These are phyloP conservation scores for Mactra quadrangularis DNA, from an alignment of 1,140 invertebrate species.

Conservation along the genomic window DNA sequence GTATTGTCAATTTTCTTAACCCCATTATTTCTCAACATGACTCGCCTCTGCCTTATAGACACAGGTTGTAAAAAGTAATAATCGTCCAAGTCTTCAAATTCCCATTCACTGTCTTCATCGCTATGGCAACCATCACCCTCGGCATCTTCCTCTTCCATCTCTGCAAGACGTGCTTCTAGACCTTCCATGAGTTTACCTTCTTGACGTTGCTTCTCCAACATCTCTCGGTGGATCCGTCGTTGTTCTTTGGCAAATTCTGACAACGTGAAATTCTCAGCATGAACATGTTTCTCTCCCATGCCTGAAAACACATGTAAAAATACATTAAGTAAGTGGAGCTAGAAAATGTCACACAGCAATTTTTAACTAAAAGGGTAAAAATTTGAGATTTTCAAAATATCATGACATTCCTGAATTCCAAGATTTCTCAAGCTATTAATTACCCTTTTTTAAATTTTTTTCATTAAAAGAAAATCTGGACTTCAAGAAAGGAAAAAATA, in stretches of 20 bases:
- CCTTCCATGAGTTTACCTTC: constrained; percentile 83
- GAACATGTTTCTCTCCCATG: constrained; percentile 94
- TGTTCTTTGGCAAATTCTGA: constrained; percentile 94
- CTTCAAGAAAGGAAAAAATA: too few species aligned
- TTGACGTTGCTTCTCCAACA: constrained; percentile 90
- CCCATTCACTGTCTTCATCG: constrained; percentile 74
- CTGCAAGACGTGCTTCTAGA: constrained; percentile 62
- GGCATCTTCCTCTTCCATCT: constrained; percentile 65
- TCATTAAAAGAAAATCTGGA: too few species aligned
- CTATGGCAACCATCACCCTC: constrained; percentile 72
- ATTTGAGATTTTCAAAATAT: not conserved
- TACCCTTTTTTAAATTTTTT: too few species aligned
- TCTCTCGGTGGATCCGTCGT: constrained; percentile 91
- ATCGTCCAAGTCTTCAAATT: constrained; percentile 88
- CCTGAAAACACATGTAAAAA: constrained; percentile 78
- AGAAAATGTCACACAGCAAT: not conserved
- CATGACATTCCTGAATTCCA: too few species aligned
- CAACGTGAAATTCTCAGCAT: constrained; percentile 90
- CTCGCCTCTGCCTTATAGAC: constrained; percentile 94
- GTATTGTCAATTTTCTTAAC: constrained; percentile 96
- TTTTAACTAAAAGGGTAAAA: not conserved
- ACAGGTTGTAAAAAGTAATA: constrained; percentile 96
- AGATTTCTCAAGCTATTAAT: too few species aligned
- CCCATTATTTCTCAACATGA: constrained; percentile 93
- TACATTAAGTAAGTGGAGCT: not conserved